Evolutionary conservation across 1,140 invertebrate genomes (phyloP), one percentile per base, ranked within the genome.

Genomic region (Bradysia coprophila): DNA sequence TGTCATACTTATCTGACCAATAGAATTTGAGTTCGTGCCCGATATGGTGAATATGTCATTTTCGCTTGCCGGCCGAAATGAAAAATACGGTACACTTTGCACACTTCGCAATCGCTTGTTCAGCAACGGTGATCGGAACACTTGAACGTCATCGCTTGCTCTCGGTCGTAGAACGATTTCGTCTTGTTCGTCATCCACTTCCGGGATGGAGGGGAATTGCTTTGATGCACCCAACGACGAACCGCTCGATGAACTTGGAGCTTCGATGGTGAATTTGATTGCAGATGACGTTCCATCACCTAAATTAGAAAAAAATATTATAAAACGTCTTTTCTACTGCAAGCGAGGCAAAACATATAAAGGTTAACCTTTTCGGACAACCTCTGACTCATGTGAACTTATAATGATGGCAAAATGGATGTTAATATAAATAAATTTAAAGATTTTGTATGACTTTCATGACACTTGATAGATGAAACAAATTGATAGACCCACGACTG

Each of bases 1-100:
- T 8, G 58, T 61, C 58, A 61, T 61, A 42, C 57, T 59, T 6
- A 61, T 59, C 32, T 53, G 53, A n/a, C n/a, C n/a, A n/a, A n/a
- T n/a, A n/a, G n/a, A n/a, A n/a, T n/a, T n/a, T 21, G 49, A 54
- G 19, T 10, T 10, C 5, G 56, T 56, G 16, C 16, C 21, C 4
- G 21, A 19, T 3, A 61, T 61, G 1, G 55, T 43, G 31, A 61
- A 61, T 15, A 61, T 61, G 20, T 61, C 57, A 6, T 48, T 60
- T 36, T 61, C 57, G 39, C 55, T 59, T 34, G 48, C 49, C n/a
- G 54, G 49, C 16, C 49, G 42, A 39, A 22, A 21, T 38, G 55
- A 44, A 44, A 61, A 55, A 36, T 60, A 55, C 2, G 58, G 58
- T 15, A 59, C 56, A 41, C 56, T 60, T 22, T 59, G 56, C 4